Percentiles rank a stretch among this genome's conserved stretches.
Evolutionary conservation across 2,888 invertebrate genomes (phyloP).

Genomic region (Diaperis boleti): DNA sequence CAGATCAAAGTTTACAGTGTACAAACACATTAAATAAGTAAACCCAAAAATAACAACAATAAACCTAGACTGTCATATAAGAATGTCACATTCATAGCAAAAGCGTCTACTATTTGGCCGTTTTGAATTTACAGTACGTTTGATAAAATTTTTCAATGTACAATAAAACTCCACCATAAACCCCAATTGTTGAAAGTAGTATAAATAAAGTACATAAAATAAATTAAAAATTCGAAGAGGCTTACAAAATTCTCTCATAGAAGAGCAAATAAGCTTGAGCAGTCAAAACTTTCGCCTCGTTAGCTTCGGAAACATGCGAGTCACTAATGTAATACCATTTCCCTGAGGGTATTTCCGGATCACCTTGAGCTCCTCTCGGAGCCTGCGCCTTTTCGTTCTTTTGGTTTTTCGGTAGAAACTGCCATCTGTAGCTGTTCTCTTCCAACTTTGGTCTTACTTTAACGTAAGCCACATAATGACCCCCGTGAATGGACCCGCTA

Average conservation of each 20-base stretch:
- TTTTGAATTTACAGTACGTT: slow-evolving; percentile 1
- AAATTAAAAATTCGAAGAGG: slow-evolving; percentile 12
- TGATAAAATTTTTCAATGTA: slow-evolving; percentile 1
- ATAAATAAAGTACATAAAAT: slow-evolving; percentile 17
- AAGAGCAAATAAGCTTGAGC: slow-evolving; percentile 96
- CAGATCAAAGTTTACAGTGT: slow-evolving; percentile 25
- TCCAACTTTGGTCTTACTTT: slow-evolving; percentile 80
- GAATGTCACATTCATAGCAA: slow-evolving; percentile 13
- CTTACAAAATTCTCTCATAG: slow-evolving; percentile 90
- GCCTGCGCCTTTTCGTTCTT: slow-evolving; percentile 59
- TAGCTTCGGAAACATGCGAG: slow-evolving; percentile 84
- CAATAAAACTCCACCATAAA: slow-evolving; percentile 27
- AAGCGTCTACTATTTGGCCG: slow-evolving; percentile 5
- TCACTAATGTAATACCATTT: slow-evolving; percentile 97
- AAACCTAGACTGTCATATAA: slow-evolving; percentile 22
- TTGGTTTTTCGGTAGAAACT: slow-evolving; percentile 73
- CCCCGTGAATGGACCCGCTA: slow-evolving; percentile 89
- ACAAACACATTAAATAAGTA: slow-evolving; percentile 19
- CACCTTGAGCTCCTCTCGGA: slow-evolving; percentile 63
- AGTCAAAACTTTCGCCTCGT: slow-evolving; percentile 82
- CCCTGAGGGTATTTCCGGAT: slow-evolving; percentile 72
- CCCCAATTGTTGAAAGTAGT: slow-evolving; percentile 2
- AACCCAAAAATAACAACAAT: slow-evolving; percentile 18
- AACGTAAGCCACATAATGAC: slow-evolving; percentile 95
- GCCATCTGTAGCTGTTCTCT: slow-evolving; percentile 77